A percentile compares a stretch with the other conserved stretches of the same genome.
These are phyloP conservation scores for Prionace glauca DNA, from an alignment of 2,797 vertebrate species.

Conservation along the genomic window DNA sequence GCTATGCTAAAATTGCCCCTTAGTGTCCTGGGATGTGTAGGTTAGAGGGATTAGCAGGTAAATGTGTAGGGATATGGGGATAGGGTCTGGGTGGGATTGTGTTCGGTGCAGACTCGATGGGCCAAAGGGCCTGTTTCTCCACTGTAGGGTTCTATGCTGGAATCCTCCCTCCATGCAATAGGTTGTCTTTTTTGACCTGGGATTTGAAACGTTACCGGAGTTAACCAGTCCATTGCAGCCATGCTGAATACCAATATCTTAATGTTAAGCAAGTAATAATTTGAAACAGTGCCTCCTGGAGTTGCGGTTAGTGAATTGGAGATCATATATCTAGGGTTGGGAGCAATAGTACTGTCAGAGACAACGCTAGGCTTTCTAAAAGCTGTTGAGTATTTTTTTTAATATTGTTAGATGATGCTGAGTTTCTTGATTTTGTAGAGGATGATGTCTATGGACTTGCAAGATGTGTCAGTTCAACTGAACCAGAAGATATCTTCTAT, in stretches of 20 bases:
- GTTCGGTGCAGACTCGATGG: no score
- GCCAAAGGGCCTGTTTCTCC: no score
- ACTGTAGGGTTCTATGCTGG: no score
- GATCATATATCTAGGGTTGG: neutral
- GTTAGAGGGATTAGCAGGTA: no score
- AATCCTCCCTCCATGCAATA: neutral
- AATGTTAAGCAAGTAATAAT: neutral
- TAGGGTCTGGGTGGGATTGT: no score
- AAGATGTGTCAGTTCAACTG: slow-evolving; percentile 49
- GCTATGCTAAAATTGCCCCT: no score
- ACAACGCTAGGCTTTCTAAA: neutral
- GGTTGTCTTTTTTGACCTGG: neutral
- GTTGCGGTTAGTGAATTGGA: neutral
- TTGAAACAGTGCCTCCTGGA: neutral
- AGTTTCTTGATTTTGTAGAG: neutral
- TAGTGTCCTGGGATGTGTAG: no score
- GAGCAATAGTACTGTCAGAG: neutral
- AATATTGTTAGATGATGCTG: neutral
- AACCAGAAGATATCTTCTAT: slow-evolving; percentile 55
- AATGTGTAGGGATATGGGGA: no score
- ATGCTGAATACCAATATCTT: neutral
- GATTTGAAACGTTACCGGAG: neutral
- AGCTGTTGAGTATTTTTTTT: neutral
- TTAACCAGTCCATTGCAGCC: no score
- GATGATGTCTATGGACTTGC: slow-evolving; percentile 42